Base-by-base conservation (phyloP, 2,113 vertebrate species). In the Amblyopsis rosae region DNA sequence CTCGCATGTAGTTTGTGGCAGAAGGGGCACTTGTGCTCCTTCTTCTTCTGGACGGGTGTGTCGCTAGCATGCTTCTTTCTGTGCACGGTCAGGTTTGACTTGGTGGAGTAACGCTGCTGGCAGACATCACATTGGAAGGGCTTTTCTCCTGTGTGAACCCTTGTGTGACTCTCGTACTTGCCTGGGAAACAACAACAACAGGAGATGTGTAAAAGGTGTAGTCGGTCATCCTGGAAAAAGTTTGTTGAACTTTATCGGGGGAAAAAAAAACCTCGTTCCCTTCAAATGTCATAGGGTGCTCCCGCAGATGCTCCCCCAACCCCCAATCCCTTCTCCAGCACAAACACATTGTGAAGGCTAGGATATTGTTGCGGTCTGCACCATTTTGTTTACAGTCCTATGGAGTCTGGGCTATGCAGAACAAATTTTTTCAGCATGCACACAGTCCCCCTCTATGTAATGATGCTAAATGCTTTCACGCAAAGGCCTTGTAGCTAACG, bases 81-180 rank as follows among this genome's bases (percentile, higher is more conserved):
- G 92, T 99, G 98, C 15, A 96, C 95, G 0, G 95, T 98, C 83
- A 99, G 92, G 92, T 99, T 99, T 65, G 97, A 99, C 88, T 99
- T 99, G 7, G 98, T 99, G 11, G 98, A 98, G 87, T 99, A 99
- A 71, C 94, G 93, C 88, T 99, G 96, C 15, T 95, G 94, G 87
- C 98, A 99, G 82, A 99, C 88, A 79, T 99, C 96, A 88, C 98
- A 99, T 81, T 98, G 95, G 89, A 99, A 99, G 5, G 96, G 98
- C 72, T 98, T 99, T 86, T 99, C 98, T 47, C 97, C 96, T 0
- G 97, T 99, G 91, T 99, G 98, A 6, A 98, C 98, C 62, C 97
- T 91, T 4, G 95, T 97, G 77, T 99, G 98, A 85, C 95, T 98
- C 89, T 98, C 95, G 0, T 98, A 99, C 82, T 99, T 99, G 56